Evolutionary conservation across 2,113 vertebrate species (phyloP).

Genomic region (Butastur rufipennis): DNA sequence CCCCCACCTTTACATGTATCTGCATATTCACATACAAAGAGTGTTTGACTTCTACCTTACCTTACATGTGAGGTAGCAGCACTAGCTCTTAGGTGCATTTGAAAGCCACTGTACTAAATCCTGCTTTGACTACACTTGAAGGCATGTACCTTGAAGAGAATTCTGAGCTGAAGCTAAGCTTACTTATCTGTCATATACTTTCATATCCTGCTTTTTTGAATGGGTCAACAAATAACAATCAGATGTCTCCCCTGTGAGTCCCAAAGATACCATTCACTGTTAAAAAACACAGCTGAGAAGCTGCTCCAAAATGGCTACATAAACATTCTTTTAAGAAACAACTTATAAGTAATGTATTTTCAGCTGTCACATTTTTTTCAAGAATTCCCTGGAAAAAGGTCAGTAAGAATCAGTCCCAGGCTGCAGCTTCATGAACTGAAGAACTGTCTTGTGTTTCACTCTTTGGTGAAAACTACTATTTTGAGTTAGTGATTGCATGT

Average conservation of each 20-base stretch:
- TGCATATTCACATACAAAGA: neutral
- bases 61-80: neutral
- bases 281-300: neutral
- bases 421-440: neutral
- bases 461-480: neutral
- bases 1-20: neutral
- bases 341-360: neutral
- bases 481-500: neutral
- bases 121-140: neutral
- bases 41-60: neutral
- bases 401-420: neutral
- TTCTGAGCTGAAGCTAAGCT: neutral
- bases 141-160: neutral
- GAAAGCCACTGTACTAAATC: neutral
- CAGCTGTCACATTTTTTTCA: neutral
- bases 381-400: neutral
- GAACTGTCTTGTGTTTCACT: neutral
- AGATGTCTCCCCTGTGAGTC: neutral
- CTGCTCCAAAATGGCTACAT: neutral
- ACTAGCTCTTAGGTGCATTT: neutral
- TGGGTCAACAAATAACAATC: neutral
- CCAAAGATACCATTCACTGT: neutral
- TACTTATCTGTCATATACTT: neutral
- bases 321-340: neutral
- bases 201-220: neutral